These are phyloP conservation scores for Pachypeltis micranthus DNA, from an alignment of 1,140 invertebrate species.

Conservation along the genomic window DNA sequence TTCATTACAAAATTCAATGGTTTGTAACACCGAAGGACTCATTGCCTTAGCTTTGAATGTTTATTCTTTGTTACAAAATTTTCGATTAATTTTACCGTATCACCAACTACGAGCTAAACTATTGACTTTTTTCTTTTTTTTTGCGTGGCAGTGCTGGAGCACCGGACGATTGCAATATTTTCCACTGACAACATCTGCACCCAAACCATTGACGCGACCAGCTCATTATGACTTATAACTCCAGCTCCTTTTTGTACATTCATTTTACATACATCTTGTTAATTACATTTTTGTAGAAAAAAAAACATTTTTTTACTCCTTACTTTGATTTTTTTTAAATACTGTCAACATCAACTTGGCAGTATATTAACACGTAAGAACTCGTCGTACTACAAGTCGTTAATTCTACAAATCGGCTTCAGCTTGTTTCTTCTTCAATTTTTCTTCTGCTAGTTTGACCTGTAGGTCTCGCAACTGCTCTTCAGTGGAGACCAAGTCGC, in stretches of 20 bases:
- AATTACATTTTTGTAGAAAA: too few species aligned
- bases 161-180: not conserved
- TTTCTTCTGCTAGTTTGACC: not conserved
- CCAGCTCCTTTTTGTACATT: too few species aligned
- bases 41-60: not conserved
- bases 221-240: too few species aligned
- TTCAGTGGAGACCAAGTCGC: slow-evolving; percentile 48
- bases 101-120: not conserved
- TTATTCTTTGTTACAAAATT: not conserved
- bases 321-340: too few species aligned
- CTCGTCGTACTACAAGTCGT: too few species aligned
- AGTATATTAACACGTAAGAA: too few species aligned
- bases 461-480: slow-evolving; percentile 35
- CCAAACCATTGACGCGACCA: too few species aligned
- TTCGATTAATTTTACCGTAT: not conserved
- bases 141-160: not conserved
- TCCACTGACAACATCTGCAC: too few species aligned
- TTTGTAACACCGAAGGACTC: not conserved
- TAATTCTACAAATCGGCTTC: too few species aligned
- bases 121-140: not conserved
- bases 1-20: not conserved
- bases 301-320: too few species aligned
- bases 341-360: too few species aligned
- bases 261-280: too few species aligned
- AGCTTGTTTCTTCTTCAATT: not conserved